Conservation (phyloP, 1,140 invertebrate species). For the Solenopsis fugax region DNA sequence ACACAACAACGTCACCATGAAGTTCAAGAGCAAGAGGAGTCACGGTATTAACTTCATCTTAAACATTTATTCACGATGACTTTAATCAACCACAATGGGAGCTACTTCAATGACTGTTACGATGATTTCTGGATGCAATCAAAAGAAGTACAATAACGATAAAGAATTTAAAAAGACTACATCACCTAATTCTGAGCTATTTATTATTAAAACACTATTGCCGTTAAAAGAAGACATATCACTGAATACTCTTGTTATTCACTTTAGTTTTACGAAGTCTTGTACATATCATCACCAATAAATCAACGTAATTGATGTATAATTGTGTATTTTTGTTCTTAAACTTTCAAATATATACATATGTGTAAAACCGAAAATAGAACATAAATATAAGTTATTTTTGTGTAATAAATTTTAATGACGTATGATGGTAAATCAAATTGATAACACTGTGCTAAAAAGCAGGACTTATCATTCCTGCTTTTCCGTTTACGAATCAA, state of each 20-base stretch:
- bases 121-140: not conserved
- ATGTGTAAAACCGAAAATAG: not conserved
- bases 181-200: not conserved
- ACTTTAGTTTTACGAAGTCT: not conserved
- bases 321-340: not conserved
- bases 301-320: not conserved
- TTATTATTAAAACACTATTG: slow-evolving; percentile 14
- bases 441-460: not conserved
- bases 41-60: too few species aligned
- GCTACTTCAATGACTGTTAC: not conserved
- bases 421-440: not conserved
- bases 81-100: too few species aligned
- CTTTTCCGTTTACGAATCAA: not conserved
- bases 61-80: too few species aligned
- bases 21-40: too few species aligned
- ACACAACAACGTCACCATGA: too few species aligned
- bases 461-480: not conserved
- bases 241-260: not conserved
- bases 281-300: too few species aligned
- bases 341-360: not conserved
- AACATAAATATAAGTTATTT: not conserved
- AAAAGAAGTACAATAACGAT: not conserved
- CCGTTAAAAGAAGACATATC: not conserved
- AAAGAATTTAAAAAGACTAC: not conserved
- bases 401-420: not conserved